Evolutionary conservation across 2,113 vertebrate species (phyloP).

Genomic region (Ptychochromis oligacanthus): DNA sequence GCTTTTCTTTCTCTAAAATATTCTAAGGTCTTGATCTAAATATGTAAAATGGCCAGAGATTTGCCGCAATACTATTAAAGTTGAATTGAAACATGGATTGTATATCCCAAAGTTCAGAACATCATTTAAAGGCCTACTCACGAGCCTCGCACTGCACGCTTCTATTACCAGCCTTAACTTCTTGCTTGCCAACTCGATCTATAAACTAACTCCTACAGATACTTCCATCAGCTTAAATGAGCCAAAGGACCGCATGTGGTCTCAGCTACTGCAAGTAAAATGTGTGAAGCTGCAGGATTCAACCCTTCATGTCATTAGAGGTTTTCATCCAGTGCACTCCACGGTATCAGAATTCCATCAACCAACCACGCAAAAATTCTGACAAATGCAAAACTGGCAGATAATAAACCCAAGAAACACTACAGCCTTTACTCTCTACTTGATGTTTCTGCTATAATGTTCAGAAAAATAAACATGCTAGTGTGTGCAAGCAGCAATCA

Average conservation of each 20-base stretch:
- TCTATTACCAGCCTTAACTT: slow-evolving; percentile 28
- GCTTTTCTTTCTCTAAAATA: background rate
- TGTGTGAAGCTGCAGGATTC: background rate
- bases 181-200: background rate
- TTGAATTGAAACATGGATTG: background rate
- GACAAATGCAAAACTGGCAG: background rate
- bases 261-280: background rate
- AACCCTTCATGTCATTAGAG: background rate
- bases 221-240: slow-evolving; percentile 8
- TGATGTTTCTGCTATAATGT: background rate
- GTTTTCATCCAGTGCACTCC: background rate
- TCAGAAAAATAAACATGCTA: background rate
- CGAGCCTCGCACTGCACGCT: slow-evolving; percentile 9
- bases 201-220: background rate
- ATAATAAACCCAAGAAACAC: background rate
- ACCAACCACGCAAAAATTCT: background rate
- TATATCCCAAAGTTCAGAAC: slow-evolving; percentile 64
- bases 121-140: slow-evolving; percentile 44
- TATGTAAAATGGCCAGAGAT: background rate
- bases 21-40: background rate
- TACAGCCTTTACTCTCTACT: background rate
- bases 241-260: background rate
- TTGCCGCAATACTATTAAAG: background rate
- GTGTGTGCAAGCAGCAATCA: fast-evolving
- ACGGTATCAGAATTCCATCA: background rate